phyloP scores from a whole-genome alignment of 2,888 invertebrate species.

The Standfussiana lucernea region DNA sequence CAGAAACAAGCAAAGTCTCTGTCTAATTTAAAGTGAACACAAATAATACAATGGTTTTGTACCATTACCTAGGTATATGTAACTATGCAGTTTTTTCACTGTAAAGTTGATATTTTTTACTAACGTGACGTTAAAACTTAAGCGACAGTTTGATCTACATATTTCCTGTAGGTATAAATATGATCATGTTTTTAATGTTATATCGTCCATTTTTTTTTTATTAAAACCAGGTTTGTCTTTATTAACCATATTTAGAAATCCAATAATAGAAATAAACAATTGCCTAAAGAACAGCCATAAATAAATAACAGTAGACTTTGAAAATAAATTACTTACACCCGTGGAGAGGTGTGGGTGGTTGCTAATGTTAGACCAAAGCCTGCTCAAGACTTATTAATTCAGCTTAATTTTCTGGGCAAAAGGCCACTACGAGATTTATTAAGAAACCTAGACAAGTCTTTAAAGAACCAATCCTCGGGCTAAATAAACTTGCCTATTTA shows the following conservation, averaged over 20 bases:
- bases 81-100: no score
- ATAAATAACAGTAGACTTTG: slow-evolving; percentile 3
- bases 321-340: slow-evolving; percentile 21
- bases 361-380: not conserved
- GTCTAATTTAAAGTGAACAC: no score
- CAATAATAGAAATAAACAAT: slow-evolving; percentile 3
- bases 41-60: no score
- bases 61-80: no score
- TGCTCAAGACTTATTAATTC: not conserved
- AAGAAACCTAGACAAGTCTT: not conserved
- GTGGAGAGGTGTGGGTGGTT: not conserved
- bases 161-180: no score
- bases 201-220: not conserved
- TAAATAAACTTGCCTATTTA: not conserved
- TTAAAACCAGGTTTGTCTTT: not conserved
- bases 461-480: not conserved
- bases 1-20: no score
- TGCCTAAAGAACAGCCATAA: not conserved
- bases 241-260: slow-evolving; percentile 5
- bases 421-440: not conserved
- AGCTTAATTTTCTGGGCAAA: not conserved
- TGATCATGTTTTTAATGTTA: no score
- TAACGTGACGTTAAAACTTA: no score
- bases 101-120: no score
- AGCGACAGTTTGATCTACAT: no score